Conservation (phyloP, 2,113 vertebrate genomes). For the Deroptyus accipitrinus region DNA sequence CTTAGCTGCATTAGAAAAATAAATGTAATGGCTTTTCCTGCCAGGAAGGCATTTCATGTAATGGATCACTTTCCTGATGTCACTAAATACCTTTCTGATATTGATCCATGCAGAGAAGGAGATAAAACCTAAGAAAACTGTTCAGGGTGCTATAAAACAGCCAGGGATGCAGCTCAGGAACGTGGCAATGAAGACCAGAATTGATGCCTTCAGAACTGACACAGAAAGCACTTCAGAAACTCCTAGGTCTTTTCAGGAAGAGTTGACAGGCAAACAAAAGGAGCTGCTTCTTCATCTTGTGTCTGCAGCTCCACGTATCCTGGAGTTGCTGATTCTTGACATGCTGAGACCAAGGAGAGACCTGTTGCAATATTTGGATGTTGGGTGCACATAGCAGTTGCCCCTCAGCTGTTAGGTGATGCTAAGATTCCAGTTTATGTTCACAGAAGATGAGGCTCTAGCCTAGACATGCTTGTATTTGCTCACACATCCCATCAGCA, state of each 20-base stretch:
- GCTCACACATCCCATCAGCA: background rate
- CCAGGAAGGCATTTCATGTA: constrained; percentile 1
- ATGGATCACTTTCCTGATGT: constrained; percentile 36
- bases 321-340: background rate
- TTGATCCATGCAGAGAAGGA: background rate
- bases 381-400: background rate
- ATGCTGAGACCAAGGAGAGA: background rate
- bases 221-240: background rate
- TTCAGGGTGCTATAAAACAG: background rate
- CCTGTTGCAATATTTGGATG: background rate
- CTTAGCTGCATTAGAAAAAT: constrained; percentile 23
- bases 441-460: background rate
- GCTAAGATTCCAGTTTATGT: background rate
- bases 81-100: constrained; percentile 35
- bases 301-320: background rate
- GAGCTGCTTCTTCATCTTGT: background rate
- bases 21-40: constrained; percentile 34
- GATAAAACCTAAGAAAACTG: background rate
- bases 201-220: background rate
- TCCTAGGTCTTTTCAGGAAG: background rate
- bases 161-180: background rate
- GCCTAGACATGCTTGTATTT: background rate
- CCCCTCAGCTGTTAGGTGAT: background rate
- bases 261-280: background rate
- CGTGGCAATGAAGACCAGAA: background rate